These are phyloP conservation scores for Eospalax fontanierii DNA, from an alignment of 2,797 vertebrate species.

Conservation along the genomic window DNA sequence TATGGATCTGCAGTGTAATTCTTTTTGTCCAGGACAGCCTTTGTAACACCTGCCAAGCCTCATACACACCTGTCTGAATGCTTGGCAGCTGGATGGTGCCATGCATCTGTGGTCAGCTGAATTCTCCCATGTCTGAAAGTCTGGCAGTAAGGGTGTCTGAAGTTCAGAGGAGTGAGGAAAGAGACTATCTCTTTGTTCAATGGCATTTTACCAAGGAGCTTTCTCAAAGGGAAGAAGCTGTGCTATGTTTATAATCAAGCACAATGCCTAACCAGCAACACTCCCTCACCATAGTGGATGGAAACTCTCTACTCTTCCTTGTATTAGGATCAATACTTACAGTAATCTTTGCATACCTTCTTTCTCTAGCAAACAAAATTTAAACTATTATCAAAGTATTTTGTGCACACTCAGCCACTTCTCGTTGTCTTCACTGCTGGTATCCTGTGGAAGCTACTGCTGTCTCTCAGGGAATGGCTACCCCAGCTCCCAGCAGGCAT, in stretches of 20 bases:
- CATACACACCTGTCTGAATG: neutral
- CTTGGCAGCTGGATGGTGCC: neutral
- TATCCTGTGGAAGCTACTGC: neutral
- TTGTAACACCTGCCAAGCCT: neutral
- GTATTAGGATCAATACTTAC: neutral
- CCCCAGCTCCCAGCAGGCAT: neutral
- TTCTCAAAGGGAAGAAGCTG: neutral
- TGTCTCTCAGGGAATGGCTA: neutral
- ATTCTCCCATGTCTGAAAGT: neutral
- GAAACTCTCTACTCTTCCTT: neutral
- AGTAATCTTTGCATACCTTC: constrained; percentile 6
- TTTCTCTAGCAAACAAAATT: constrained; percentile 21
- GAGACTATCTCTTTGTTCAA: neutral
- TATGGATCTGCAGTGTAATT: neutral
- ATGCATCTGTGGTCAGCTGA: neutral
- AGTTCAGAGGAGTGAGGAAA: neutral
- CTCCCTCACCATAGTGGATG: neutral
- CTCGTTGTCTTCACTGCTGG: neutral
- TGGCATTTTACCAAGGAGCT: neutral
- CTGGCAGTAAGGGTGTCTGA: neutral
- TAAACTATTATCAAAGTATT: neutral
- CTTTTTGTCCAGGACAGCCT: neutral
- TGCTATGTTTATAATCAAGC: neutral
- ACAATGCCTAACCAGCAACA: neutral
- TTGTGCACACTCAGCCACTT: neutral